phyloP scores from a whole-genome alignment of 2,888 invertebrate genomes.

The Thyatira batis region DNA sequence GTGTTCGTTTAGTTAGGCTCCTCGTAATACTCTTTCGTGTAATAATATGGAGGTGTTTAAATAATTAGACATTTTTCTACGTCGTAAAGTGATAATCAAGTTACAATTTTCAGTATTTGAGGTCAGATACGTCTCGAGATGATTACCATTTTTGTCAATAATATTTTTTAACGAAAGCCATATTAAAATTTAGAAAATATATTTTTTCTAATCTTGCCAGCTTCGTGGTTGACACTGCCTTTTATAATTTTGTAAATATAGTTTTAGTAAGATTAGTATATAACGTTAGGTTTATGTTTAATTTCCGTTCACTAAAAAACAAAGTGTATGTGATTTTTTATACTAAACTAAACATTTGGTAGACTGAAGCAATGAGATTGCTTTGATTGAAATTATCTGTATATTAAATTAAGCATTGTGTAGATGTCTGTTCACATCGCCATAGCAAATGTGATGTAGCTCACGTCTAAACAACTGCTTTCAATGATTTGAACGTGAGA shows the following conservation, averaged over 20 bases:
- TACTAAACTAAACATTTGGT: conserved; percentile 6
- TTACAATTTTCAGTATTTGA: conserved; percentile 38
- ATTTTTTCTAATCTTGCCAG: conserved; percentile 80
- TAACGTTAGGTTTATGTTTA: conserved; percentile 17
- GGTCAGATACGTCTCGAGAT: conserved; percentile 23
- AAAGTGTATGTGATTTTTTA: conserved; percentile 6
- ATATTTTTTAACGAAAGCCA: conserved; percentile 72
- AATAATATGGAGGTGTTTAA: conserved; percentile 14
- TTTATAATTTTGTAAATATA: conserved; percentile 76
- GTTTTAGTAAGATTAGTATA: conserved; percentile 39
- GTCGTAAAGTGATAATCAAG: conserved; percentile 31
- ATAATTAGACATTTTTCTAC: conserved; percentile 21
- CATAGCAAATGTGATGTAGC: conserved; percentile 62
- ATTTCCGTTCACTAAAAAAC: conserved; percentile 13
- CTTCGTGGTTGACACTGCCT: conserved; percentile 78
- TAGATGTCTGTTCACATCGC: conserved; percentile 80
- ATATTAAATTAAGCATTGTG: conserved; percentile 50
- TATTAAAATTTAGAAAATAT: conserved; percentile 77
- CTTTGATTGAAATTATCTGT: conserved; percentile 5
- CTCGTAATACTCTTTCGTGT: conserved; percentile 42
- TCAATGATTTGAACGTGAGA: conserved; percentile 13
- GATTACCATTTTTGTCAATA: conserved; percentile 54
- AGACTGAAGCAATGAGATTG: background rate
- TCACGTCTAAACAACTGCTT: conserved; percentile 76
- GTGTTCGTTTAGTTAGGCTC: conserved; percentile 50